phyloP scores from a whole-genome alignment of 2,888 invertebrate genomes.

The Harmothoe impar region DNA sequence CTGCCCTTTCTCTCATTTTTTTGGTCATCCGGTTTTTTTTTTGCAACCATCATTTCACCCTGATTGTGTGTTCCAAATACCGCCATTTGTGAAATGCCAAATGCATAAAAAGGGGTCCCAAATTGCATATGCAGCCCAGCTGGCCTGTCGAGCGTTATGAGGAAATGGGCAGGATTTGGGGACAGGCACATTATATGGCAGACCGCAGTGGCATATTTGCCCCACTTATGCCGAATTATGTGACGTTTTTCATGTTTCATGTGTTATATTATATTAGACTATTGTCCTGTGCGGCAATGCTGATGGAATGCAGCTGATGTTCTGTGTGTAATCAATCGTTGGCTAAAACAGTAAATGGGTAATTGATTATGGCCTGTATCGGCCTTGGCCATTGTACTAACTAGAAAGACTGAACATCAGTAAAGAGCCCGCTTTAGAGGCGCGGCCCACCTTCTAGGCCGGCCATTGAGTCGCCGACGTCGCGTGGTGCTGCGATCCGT shows the following conservation, averaged over 20 bases:
- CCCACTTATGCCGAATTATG: not conserved
- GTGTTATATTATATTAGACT: not conserved
- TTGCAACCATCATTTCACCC: not conserved
- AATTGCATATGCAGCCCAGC: not conserved
- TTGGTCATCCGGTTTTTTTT: not conserved
- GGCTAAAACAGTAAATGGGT: slow-evolving; percentile 51
- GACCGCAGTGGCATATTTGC: not conserved
- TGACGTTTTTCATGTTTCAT: not conserved
- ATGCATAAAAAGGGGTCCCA: not conserved
- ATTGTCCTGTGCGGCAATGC: not conserved
- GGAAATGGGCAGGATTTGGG: not conserved
- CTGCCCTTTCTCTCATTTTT: not conserved
- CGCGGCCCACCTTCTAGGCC: no score
- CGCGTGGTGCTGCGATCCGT: slow-evolving; percentile 21
- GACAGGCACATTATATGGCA: not conserved
- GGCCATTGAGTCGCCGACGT: not conserved
- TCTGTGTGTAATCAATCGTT: slow-evolving; percentile 3
- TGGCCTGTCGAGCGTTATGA: not conserved
- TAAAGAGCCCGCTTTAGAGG: not conserved
- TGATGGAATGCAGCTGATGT: not conserved
- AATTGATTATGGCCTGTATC: slow-evolving; percentile 29
- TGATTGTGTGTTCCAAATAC: slow-evolving; percentile 29
- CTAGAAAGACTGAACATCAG: not conserved
- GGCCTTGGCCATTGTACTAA: not conserved
- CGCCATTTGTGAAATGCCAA: slow-evolving; percentile 47